Percentiles rank a stretch among this genome's conserved stretches.
Evolutionary conservation across 2,888 invertebrate species (phyloP).

Genomic region (Prenolepis imparis): DNA sequence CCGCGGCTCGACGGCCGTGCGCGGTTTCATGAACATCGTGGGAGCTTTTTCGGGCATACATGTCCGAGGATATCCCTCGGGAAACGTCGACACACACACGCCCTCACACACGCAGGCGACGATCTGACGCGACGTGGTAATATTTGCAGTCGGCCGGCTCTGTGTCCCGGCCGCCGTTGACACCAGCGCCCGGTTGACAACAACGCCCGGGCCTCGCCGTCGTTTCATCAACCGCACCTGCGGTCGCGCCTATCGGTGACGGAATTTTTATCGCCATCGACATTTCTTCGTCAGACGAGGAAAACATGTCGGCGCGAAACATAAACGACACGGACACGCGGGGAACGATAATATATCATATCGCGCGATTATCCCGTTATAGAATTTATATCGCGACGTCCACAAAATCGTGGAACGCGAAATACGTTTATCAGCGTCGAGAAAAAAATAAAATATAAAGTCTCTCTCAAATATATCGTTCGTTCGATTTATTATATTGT

Average conservation of each 20-base stretch:
- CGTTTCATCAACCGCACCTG: conserved; percentile 53
- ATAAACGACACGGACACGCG: neutral
- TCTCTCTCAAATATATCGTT: neutral
- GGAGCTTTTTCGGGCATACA: conserved; percentile 52
- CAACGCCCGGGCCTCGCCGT: conserved; percentile 23
- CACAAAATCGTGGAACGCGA: neutral
- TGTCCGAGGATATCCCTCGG: conserved; percentile 57
- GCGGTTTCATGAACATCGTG: conserved; percentile 51
- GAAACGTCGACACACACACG: conserved; percentile 65
- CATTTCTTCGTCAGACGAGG: conserved; percentile 46
- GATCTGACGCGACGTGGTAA: conserved; percentile 53
- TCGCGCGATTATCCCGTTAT: conserved; percentile 22
- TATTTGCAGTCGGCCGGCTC: conserved; percentile 51
- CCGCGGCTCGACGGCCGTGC: conserved; percentile 21
- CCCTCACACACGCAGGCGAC: conserved; percentile 55
- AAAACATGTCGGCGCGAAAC: conserved; percentile 14
- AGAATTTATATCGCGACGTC: neutral
- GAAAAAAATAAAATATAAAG: neutral
- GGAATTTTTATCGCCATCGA: conserved; percentile 55
- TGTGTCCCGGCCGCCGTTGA: conserved; percentile 43
- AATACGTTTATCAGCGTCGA: neutral
- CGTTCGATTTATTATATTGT: neutral
- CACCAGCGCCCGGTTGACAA: conserved; percentile 9
- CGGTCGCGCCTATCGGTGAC: conserved; percentile 52
- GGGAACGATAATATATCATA: conserved; percentile 33